A percentile compares a stretch with the other conserved stretches of the same genome.
phyloP scores from a whole-genome alignment of 2,797 vertebrate genomes.

The Brachyrhaphis roseni region DNA sequence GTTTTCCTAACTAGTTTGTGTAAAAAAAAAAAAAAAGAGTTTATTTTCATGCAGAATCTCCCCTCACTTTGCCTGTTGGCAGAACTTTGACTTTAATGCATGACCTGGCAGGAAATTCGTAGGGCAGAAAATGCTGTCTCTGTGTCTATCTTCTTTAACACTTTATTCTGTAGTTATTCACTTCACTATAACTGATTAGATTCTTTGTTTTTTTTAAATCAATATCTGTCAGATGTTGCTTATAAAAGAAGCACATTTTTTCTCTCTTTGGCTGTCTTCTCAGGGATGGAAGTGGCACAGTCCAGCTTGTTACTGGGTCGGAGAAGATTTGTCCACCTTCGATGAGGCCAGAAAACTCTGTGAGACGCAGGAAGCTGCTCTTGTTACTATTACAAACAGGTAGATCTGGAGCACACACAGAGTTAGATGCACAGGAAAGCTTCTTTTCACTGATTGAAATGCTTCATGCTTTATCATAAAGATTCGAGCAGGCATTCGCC shows the following conservation, averaged over 20 bases:
- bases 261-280: neutral
- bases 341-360: constrained; percentile 87
- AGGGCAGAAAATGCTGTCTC: constrained; percentile 39
- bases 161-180: constrained; percentile 17
- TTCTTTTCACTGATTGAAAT: neutral
- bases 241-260: neutral
- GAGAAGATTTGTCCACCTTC: constrained; percentile 87
- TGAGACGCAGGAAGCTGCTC: constrained; percentile 79
- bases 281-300: constrained; percentile 98
- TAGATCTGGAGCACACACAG: constrained; percentile 45
- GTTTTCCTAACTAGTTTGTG: constrained; percentile 41
- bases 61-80: constrained; percentile 32
- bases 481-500: constrained; percentile 95
- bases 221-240: neutral
- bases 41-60: constrained; percentile 31
- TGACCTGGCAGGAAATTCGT: constrained; percentile 36
- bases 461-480: constrained; percentile 46
- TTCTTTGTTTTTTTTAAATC: neutral
- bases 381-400: constrained; percentile 93
- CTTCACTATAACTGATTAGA: neutral
- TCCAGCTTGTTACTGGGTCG: constrained; percentile 93
- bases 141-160: constrained; percentile 34
- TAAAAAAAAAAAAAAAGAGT: constrained; percentile 23
- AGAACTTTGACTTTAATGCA: constrained; percentile 25
- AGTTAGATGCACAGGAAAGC: neutral